A percentile compares a stretch with the other conserved stretches of the same genome.
Conservation (phyloP, 2,113 vertebrate genomes). For the Scophthalmus maximus region DNA sequence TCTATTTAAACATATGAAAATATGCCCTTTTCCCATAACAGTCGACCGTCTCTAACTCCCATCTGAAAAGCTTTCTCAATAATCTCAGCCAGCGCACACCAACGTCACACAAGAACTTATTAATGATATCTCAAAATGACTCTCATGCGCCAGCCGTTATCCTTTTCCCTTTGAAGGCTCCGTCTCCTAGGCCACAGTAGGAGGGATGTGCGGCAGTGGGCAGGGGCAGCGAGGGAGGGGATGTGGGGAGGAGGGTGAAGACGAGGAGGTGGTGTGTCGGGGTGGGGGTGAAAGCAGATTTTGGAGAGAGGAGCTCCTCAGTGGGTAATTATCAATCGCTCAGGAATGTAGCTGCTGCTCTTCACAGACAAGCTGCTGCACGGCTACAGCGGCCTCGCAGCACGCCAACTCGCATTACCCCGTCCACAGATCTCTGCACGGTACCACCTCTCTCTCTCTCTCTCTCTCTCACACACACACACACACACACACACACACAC, state of each 20-base stretch:
- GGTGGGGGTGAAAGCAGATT: conserved; percentile 60
- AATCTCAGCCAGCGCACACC: conserved; percentile 22
- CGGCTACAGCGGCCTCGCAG: conserved; percentile 55
- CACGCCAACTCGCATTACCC: conserved; percentile 33
- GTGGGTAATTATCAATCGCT: conserved; percentile 81
- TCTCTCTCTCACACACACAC: background rate
- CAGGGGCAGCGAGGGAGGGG: background rate
- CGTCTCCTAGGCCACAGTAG: conserved; percentile 40
- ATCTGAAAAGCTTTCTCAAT: conserved; percentile 17
- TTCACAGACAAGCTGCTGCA: conserved; percentile 79
- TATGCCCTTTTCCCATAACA: conserved; percentile 1
- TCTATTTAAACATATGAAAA: background rate
- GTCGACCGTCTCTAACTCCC: conserved; percentile 7
- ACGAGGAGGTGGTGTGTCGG: background rate
- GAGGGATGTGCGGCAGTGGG: conserved; percentile 12
- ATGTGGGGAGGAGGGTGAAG: background rate
- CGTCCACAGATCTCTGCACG: conserved; percentile 31
- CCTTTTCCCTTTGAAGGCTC: conserved; percentile 32
- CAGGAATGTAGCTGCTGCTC: conserved; percentile 78
- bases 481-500: conserved; percentile 2
- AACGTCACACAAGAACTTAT: conserved; percentile 37
- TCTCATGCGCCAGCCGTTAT: conserved; percentile 69
- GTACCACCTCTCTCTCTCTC: background rate
- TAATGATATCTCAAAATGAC: conserved; percentile 68
- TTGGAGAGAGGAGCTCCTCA: conserved; percentile 69